Conservation (phyloP, 2,888 invertebrate species). For the Habroteleia sp. region DNA sequence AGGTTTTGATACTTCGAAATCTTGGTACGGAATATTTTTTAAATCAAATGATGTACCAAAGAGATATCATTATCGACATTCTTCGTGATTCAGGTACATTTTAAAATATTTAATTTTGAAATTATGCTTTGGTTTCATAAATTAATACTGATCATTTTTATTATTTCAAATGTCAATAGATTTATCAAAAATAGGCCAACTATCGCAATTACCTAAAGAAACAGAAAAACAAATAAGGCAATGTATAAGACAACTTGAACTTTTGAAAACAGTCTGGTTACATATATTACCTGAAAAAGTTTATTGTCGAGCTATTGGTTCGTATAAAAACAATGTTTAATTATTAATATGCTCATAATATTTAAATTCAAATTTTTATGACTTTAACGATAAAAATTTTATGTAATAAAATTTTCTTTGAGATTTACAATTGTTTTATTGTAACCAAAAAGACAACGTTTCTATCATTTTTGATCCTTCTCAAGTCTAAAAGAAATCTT, state of each 20-base stretch:
- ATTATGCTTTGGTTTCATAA: too few species aligned
- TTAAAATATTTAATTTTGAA: slow-evolving; percentile 10
- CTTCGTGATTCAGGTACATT: slow-evolving; percentile 87
- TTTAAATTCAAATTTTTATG: too few species aligned
- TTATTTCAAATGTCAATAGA: slow-evolving; percentile 71
- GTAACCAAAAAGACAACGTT: too few species aligned
- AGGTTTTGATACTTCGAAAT: slow-evolving; percentile 85
- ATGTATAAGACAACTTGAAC: slow-evolving; percentile 90
- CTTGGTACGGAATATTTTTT: slow-evolving; percentile 87
- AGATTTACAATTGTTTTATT: too few species aligned
- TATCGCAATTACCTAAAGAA: slow-evolving; percentile 84
- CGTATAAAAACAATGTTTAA: slow-evolving; percentile 61
- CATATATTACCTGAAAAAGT: slow-evolving; percentile 90
- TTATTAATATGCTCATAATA: too few species aligned
- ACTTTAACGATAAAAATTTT: too few species aligned
- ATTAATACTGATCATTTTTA: too few species aligned
- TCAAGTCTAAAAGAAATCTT: too few species aligned
- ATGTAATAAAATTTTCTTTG: too few species aligned
- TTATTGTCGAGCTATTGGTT: slow-evolving; percentile 87
- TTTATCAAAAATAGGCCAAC: slow-evolving; percentile 79
- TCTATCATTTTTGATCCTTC: too few species aligned
- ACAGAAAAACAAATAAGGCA: slow-evolving; percentile 90
- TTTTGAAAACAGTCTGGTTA: slow-evolving; percentile 93
- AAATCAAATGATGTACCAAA: slow-evolving; percentile 88
- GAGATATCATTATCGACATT: slow-evolving; percentile 88